Evolutionary conservation across 2,888 invertebrate species (phyloP), one percentile per base, ranked within the genome.

Genomic region (Tenthredo notha): DNA sequence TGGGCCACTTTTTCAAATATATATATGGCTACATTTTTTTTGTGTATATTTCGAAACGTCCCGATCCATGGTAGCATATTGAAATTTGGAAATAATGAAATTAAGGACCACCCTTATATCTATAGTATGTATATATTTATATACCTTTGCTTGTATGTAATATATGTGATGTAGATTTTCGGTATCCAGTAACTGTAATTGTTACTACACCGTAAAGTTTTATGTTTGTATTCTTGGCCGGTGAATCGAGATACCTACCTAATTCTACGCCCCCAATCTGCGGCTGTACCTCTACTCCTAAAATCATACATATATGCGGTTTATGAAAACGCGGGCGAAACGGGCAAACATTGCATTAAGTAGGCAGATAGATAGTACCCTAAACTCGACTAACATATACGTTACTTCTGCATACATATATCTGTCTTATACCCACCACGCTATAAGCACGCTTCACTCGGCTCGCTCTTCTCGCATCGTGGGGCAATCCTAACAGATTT

Each of bases 281-380:
- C 6, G 3, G 3, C 10, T 74, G 18, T 40, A 10, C 43, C n/a
- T 12, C 10, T 70, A 25, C 47, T 54, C 54, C 67, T 47, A 75
- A 84, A 84, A 84, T 84, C 84, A 84, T 84, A 84, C 77, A 70
- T 78, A 43, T 33, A 50, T 9, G 61, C 58, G 47, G 0, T 47
- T 78, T 77, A 50, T 33, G 58, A 33, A 78, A 33, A 78, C 58
- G 58, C 54, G 70, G 80, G 33, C 7, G 70, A 85, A 72, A 82
- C 67, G 80, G 54, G 82, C 82, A 85, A 85, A 85, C 80, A 85
- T 85, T 80, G 78, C 85, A 85, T 85, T 82, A 82, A 80, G 80
- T 72, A 80, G 85, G 85, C 54, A 82, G 78, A 85, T n/a, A n/a
- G 40, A 25, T 21, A n/a, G 61, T 47, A 15, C 43, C 75, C 43